These are phyloP conservation scores for Leptonema lineaticorne DNA, from an alignment of 1,140 invertebrate genomes.

Conservation along the genomic window DNA sequence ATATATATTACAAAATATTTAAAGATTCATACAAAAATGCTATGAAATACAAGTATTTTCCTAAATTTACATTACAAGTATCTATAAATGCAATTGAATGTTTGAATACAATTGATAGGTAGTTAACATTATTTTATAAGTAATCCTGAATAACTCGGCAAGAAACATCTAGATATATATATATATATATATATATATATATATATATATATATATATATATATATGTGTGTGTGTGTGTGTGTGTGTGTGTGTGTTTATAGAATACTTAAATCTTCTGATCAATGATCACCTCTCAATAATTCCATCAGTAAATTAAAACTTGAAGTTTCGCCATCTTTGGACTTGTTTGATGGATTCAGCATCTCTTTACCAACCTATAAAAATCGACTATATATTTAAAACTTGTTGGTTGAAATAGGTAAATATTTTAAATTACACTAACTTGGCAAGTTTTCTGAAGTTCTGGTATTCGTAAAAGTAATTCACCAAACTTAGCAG, in stretches of 20 bases:
- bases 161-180: too few species aligned
- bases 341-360: slow-evolving; percentile 76
- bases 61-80: too few species aligned
- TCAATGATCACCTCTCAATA: slow-evolving; percentile 89
- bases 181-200: too few species aligned
- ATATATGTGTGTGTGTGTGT: not conserved
- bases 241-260: too few species aligned
- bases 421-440: not conserved
- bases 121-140: not conserved
- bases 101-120: too few species aligned
- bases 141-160: not conserved
- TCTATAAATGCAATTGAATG: too few species aligned
- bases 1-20: not conserved
- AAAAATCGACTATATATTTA: slow-evolving; percentile 27
- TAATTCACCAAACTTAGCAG: slow-evolving; percentile 93
- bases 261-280: slow-evolving; percentile 19
- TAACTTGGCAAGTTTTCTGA: slow-evolving; percentile 88
- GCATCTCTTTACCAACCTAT: slow-evolving; percentile 89
- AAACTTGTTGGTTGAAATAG: not conserved
- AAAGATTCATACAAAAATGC: not conserved
- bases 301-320: slow-evolving; percentile 94
- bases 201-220: not conserved
- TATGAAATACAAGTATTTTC: too few species aligned
- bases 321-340: slow-evolving; percentile 84
- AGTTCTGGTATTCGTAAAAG: slow-evolving; percentile 90